Evolutionary conservation across 92 coral and sea anemone genomes (phyloP).

Genomic region (Porites evermanni): DNA sequence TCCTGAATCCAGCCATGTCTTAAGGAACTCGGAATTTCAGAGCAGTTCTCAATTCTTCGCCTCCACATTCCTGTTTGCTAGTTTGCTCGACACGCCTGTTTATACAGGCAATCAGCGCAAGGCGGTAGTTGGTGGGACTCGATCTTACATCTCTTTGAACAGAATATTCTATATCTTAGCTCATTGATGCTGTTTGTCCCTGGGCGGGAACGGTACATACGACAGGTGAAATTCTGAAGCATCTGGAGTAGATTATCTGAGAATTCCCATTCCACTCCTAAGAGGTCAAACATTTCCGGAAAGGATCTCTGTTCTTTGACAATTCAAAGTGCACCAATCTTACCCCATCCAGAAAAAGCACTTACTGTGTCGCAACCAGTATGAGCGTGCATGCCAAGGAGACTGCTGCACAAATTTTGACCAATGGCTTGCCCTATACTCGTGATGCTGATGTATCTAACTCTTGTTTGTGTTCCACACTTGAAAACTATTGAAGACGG

Average conservation of each 20-base stretch:
- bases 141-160: constrained; percentile 25
- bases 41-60: constrained; percentile 33
- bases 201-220: constrained; percentile 44
- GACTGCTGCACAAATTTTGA: constrained; percentile 43
- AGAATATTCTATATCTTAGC: constrained; percentile 49
- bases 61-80: constrained; percentile 63
- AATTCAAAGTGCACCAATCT: constrained; percentile 44
- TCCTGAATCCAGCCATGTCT: constrained; percentile 54
- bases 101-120: constrained; percentile 15
- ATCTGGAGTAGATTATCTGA: constrained; percentile 34
- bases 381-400: constrained; percentile 70
- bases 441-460: constrained; percentile 49
- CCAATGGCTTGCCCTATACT: constrained; percentile 60
- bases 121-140: constrained; percentile 26
- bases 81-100: constrained; percentile 23
- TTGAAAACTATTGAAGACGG: constrained; percentile 52
- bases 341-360: constrained; percentile 67
- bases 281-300: constrained; percentile 36
- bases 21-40: constrained; percentile 38
- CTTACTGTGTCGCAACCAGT: constrained; percentile 80
- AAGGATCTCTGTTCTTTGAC: constrained; percentile 23
- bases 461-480: constrained; percentile 66
- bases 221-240: constrained; percentile 46
- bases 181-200: constrained; percentile 54
- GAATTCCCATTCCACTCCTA: constrained; percentile 54